Percentiles rank a stretch among this genome's conserved stretches.
Conservation (phyloP, 2,113 vertebrate genomes). For the Clarias gariepinus region DNA sequence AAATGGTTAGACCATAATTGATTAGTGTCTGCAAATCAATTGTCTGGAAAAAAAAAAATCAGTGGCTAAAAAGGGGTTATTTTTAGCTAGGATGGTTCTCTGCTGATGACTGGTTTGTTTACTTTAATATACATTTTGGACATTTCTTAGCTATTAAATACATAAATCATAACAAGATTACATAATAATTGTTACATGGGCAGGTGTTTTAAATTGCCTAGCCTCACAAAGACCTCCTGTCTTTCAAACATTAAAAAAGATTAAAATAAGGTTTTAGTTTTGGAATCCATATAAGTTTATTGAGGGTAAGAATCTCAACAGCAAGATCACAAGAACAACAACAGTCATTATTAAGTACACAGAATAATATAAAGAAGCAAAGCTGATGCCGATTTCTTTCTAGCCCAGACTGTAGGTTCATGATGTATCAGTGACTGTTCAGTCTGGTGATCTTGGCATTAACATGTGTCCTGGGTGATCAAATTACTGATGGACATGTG, state of each 20-base stretch:
- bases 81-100: background rate
- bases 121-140: background rate
- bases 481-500: background rate
- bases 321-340: background rate
- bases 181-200: background rate
- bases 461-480: background rate
- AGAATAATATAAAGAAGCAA: background rate
- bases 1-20: conserved; percentile 17
- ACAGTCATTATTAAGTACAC: background rate
- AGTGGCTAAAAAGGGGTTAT: background rate
- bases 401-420: background rate
- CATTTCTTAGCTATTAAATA: background rate
- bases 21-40: conserved; percentile 17
- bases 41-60: background rate
- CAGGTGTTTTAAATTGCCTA: background rate
- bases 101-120: conserved; percentile 2
- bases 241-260: background rate
- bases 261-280: background rate
- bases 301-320: background rate
- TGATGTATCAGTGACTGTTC: background rate
- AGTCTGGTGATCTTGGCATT: background rate
- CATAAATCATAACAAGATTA: too few relatives aligned
- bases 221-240: background rate
- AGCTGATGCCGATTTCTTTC: background rate
- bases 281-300: background rate